Conservation (phyloP, 2,888 invertebrate species). For the Allophyes oxyacanthae region DNA sequence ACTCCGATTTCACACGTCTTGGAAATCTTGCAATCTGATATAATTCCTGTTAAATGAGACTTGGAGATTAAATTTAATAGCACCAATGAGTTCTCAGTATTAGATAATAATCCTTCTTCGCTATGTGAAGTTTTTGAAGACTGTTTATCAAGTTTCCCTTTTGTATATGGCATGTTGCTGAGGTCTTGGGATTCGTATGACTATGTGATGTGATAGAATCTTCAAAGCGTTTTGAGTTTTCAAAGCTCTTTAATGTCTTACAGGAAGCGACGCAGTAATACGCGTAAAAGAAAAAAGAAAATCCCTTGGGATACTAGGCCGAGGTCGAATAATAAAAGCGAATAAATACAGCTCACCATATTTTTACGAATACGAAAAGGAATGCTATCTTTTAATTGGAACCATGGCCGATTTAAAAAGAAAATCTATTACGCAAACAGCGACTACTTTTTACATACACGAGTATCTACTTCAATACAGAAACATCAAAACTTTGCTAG, state of each 20-base stretch:
- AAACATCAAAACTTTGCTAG: slow-evolving; percentile 39
- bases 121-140: not conserved
- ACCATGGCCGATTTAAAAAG: not conserved
- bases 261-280: not conserved
- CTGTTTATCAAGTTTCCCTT: not conserved
- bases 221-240: not conserved
- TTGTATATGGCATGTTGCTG: not conserved
- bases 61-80: slow-evolving; percentile 5
- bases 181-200: too few species aligned
- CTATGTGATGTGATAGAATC: not conserved
- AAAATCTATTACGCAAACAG: slow-evolving; percentile 8
- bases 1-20: slow-evolving; percentile 17
- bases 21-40: slow-evolving; percentile 14
- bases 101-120: slow-evolving; percentile 1
- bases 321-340: not conserved
- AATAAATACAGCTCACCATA: too few species aligned
- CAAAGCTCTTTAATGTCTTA: too few species aligned
- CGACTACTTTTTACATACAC: slow-evolving; percentile 11
- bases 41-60: slow-evolving; percentile 17
- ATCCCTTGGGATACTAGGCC: not conserved
- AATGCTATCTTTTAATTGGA: too few species aligned
- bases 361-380: too few species aligned
- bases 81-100: slow-evolving; percentile 3
- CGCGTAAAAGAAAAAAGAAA: not conserved
- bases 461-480: slow-evolving; percentile 6